Conservation (phyloP, 2,113 vertebrate genomes). For the Saimiri boliviensis region DNA sequence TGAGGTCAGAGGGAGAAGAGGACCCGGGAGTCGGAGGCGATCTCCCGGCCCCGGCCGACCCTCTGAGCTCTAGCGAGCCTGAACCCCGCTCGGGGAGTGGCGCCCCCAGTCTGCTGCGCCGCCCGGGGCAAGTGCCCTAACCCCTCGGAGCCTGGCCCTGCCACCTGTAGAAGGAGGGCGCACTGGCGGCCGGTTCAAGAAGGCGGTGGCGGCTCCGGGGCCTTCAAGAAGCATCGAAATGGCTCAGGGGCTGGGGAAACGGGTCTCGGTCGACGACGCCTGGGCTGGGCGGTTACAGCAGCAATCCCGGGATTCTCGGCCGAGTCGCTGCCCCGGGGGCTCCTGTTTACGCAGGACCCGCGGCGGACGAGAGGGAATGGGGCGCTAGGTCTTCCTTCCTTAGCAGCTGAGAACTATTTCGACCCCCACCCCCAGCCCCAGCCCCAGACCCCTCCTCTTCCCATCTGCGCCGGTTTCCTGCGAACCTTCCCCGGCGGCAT, state of each 20-base stretch:
- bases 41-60: rapidly evolving
- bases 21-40: neutral
- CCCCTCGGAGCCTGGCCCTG: neutral
- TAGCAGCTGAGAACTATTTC: constrained; percentile 84
- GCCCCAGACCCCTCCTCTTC: neutral
- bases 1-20: neutral
- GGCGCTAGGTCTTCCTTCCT: constrained; percentile 67
- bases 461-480: constrained; percentile 78
- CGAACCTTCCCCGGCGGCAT: constrained; percentile 73
- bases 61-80: rapidly evolving
- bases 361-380: rapidly evolving
- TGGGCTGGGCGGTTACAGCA: neutral
- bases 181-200: neutral
- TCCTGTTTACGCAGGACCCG: neutral
- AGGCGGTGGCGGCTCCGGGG: neutral
- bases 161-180: neutral
- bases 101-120: neutral
- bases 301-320: neutral
- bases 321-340: neutral
- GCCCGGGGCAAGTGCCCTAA: neutral
- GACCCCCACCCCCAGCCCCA: constrained; percentile 61
- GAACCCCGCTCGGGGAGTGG: neutral
- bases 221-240: neutral
- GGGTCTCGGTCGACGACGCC: neutral
- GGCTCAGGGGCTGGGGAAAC: neutral